Evolutionary conservation across 1,140 invertebrate species (phyloP).

Genomic region (Battus philenor): DNA sequence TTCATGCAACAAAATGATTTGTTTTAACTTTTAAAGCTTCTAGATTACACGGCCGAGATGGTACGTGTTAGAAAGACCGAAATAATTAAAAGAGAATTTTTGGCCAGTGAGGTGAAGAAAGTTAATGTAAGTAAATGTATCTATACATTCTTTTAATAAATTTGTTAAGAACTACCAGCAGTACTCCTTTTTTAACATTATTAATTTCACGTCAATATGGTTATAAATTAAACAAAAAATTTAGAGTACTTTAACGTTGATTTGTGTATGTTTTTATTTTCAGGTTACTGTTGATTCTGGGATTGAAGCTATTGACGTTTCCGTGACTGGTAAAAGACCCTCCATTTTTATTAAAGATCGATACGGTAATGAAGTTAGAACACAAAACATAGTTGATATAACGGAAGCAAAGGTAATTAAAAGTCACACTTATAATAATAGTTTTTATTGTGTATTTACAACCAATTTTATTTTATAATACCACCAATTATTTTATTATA

Average conservation of each 20-base stretch:
- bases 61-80: constrained; percentile 19
- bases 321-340: neutral
- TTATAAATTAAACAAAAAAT: too few relatives aligned
- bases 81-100: constrained; percentile 12
- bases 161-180: too few relatives aligned
- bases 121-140: constrained; percentile 16
- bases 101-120: constrained; percentile 18
- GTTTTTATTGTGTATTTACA: too few relatives aligned
- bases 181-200: neutral
- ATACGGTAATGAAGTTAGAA: neutral
- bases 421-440: too few relatives aligned
- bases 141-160: too few relatives aligned
- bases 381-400: neutral
- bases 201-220: neutral
- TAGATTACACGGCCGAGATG: constrained; percentile 21
- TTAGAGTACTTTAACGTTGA: too few relatives aligned
- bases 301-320: constrained; percentile 12
- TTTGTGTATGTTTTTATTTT: neutral
- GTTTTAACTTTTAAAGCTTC: constrained; percentile 23
- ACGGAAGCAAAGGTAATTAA: neutral
- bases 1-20: too few relatives aligned
- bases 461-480: too few relatives aligned
- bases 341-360: neutral
- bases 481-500: too few relatives aligned
- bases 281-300: constrained; percentile 19